phyloP scores from a whole-genome alignment of 2,113 vertebrate species.

The Proteles cristata region DNA sequence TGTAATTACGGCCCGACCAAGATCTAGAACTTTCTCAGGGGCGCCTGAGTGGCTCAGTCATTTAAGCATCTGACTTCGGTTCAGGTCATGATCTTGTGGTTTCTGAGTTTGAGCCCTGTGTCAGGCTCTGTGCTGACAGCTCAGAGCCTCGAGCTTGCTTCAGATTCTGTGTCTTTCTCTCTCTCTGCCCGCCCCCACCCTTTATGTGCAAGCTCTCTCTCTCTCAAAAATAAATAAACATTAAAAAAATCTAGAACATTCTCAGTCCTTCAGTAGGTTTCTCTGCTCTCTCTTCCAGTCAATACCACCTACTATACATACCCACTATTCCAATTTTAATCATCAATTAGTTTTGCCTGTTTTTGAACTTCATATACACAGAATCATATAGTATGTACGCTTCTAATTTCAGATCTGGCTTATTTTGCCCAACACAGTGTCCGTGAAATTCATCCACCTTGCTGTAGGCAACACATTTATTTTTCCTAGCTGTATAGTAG shows the following conservation, averaged over 20 bases:
- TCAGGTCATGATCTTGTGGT: too few species aligned
- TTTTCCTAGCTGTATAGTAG: not conserved
- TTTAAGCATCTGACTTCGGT: too few species aligned
- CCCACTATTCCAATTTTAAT: not conserved
- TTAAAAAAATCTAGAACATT: not conserved
- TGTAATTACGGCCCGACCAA: not conserved
- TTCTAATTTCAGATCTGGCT: not conserved
- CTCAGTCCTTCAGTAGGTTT: not conserved
- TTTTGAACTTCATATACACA: not conserved
- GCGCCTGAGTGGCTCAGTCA: too few species aligned
- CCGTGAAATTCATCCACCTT: not conserved
- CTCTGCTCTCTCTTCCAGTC: not conserved
- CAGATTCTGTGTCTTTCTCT: too few species aligned
- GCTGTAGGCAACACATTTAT: not conserved
- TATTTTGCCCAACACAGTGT: not conserved
- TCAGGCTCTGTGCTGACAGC: too few species aligned
- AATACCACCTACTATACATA: not conserved
- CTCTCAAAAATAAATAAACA: too few species aligned
- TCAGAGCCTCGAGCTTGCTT: too few species aligned
- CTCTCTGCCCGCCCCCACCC: too few species aligned
- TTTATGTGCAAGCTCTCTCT: too few species aligned
- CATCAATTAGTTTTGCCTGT: not conserved
- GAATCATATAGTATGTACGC: not conserved
- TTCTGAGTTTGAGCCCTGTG: too few species aligned
- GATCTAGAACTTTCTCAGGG: not conserved